Evolutionary conservation across 1,140 invertebrate species (phyloP), one percentile per base, ranked within the genome.

Genomic region (Sitophilus oryzae): DNA sequence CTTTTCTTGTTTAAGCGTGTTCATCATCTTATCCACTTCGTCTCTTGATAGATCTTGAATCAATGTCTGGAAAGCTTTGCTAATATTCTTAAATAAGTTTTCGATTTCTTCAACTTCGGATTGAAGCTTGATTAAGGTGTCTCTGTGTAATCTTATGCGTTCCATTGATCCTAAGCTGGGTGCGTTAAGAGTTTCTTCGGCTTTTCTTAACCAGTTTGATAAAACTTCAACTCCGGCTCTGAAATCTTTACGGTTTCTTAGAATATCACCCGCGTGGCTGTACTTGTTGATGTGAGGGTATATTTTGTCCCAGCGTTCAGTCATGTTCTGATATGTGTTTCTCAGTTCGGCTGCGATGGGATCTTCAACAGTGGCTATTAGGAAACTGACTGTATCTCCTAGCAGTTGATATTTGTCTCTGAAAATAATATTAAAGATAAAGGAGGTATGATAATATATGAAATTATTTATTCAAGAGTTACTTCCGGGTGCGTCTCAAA

Each of bases 11-110:
- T 96, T 96, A 19, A 97, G 71, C 1, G 85, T 85, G 34, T 83
- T 81, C 85, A 96, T 90, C 81, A 94, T 92, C 42, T 79, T 79
- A 57, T 93, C 91, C 2, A 96, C 90, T 65, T 93, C 89, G 30
- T 95, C 89, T 16, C 89, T 80, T 0, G 86, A 85, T n/a, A 95
- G 75, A 69, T 96, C 91, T 61, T 88, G 89, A 14, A 96, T 91
- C 1, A 96, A 77, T 4, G 80, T 81, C 72, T 96, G 94, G 70
- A 95, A 94, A 42, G 88, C 91, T 68, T 90, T 89, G 62, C 88
- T 91, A 25, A 91, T 84, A 41, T 79, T 83, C 70, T 95, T 94
- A 69, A 95, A 96, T 0, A 93, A 69, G 54, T 89, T 86, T 70
- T 96, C 93, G 56, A 93, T 86, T 38, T 84, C 81, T 67, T 93